Percentiles rank a stretch among this genome's conserved stretches.
phyloP scores from a whole-genome alignment of 2,797 vertebrate species.

The Tadarida brasiliensis region DNA sequence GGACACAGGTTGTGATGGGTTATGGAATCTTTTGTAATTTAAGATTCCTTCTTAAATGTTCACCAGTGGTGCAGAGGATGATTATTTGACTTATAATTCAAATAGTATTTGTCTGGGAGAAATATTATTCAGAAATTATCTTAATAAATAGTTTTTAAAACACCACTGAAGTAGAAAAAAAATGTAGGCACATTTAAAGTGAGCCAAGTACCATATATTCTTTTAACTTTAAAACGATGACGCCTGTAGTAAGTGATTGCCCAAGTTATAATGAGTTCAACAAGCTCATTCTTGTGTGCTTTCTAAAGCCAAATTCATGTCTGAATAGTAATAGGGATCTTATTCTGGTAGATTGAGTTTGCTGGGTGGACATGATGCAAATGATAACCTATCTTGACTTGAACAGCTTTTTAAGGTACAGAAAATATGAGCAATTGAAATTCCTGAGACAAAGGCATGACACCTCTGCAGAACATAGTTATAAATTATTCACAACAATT shows the following conservation, averaged over 20 bases:
- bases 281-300: slow-evolving; percentile 76
- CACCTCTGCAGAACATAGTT: not conserved
- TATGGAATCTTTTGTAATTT: slow-evolving; percentile 24
- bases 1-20: not conserved
- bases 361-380: slow-evolving; percentile 45
- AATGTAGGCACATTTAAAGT: not conserved
- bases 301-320: slow-evolving; percentile 65
- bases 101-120: slow-evolving; percentile 45
- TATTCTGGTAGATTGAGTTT: slow-evolving; percentile 73
- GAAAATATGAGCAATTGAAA: slow-evolving; percentile 58
- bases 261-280: slow-evolving; percentile 72
- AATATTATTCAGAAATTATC: slow-evolving; percentile 5
- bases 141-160: not conserved
- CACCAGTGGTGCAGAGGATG: not conserved
- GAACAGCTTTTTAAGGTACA: slow-evolving; percentile 34
- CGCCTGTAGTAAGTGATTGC: slow-evolving; percentile 65
- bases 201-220: slow-evolving; percentile 11
- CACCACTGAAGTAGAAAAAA: not conserved
- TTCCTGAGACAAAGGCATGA: not conserved
- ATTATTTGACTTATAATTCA: slow-evolving; percentile 27
- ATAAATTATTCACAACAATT: slow-evolving; percentile 33
- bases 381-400: slow-evolving; percentile 8
- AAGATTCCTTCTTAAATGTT: not conserved
- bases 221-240: slow-evolving; percentile 71
- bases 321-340: slow-evolving; percentile 44